Base-by-base conservation (phyloP, 2,113 vertebrate genomes). In the Vidua chalybeata region DNA sequence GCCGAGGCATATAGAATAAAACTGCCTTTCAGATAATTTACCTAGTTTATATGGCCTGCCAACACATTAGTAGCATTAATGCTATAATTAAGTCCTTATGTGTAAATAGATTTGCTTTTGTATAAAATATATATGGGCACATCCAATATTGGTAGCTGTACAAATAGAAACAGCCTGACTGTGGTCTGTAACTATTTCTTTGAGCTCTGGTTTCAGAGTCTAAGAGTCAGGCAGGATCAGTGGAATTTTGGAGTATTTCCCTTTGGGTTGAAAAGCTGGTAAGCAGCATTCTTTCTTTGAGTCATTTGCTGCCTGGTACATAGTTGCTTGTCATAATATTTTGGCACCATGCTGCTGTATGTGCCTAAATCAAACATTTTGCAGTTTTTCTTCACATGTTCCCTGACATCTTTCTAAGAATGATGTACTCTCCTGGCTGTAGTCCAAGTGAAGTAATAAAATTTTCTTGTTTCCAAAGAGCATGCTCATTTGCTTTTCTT, bases 401-500 rank as follows among this genome's bases (percentile, higher is more conserved):
- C 58, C 64, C 41, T 83, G 77, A 71, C 74, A 91, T 52, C 39
- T 82, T 92, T 86, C 73, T 82, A 94, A 83, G 67, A 93, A 71
- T 41, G 12, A 76, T 84, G 58, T 68, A 45, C 67, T 91, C 35
- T 82, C 33, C 68, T 91, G 84, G 63, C 93, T 71, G 43, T 89
- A 87, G 83, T 91, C 77, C 74, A 83, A 66, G 41, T 68, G 68
- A 94, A 92, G 81, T 64, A 94, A 96, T 96, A 95, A 94, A 93
- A 35, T 30, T 24, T 62, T 73, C 35, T 68, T 83, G 28, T 85
- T 92, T 72, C 59, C 20, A 23, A 86, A 91, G 35, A 68, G 2
- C 6, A 8, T 21, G 73, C 52, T 92, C 35, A 30, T 74, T 90
- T 87, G 46, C 72, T 94, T 84, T 84, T 48, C 64, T 82, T 45